Base-by-base conservation (phyloP, 2,113 vertebrate genomes). In the Fulmarus glacialis region DNA sequence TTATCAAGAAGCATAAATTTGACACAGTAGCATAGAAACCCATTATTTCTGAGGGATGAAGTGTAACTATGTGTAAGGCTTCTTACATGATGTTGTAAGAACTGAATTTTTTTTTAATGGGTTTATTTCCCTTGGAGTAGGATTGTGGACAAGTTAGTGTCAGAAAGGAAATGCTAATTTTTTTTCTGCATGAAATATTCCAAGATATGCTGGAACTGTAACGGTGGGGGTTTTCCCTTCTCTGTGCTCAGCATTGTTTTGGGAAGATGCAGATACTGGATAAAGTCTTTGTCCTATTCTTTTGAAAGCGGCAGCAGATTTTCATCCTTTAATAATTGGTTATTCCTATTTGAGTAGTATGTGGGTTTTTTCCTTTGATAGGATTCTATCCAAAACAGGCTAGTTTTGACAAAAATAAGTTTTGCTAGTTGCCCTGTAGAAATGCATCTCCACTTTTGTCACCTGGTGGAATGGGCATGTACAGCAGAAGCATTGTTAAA, bases 191-290 rank as follows among this genome's bases (percentile, higher is more conserved):
- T 83, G 17, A 50, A 77, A 71, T 64, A 38, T 26, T 10, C 12
- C 13, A 47, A 47, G 29, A 27, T 56, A 38, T 23, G n/a, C 47
- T 87, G 27, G 14, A 88, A n/a, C 13, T 79, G 2, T 72, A 43
- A 30, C 1, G 1, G 12, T 55, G 22, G 15, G 7, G 2, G 1
- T 2, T 19, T 40, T 90, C 42, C 8, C 19, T 72, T 82, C 73
- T 82, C 40, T 60, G 12, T 53, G 15, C 22, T 71, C 20, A 52
- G 11, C 38, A 42, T 86, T 32, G 8, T 60, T 79, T 27, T 27
- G 12, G 47, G 16, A 56, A 11, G 27, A 19, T 81, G 14, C 26
- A 81, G 22, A 23, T 64, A 52, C 12, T 47, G n/a, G 18, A 23
- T 80, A 9, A 92, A 77, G 22, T 29, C n/a, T 62, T 83, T 40